Base-by-base conservation (phyloP, 2,797 vertebrate species). In the Leptodactylus fallax region DNA sequence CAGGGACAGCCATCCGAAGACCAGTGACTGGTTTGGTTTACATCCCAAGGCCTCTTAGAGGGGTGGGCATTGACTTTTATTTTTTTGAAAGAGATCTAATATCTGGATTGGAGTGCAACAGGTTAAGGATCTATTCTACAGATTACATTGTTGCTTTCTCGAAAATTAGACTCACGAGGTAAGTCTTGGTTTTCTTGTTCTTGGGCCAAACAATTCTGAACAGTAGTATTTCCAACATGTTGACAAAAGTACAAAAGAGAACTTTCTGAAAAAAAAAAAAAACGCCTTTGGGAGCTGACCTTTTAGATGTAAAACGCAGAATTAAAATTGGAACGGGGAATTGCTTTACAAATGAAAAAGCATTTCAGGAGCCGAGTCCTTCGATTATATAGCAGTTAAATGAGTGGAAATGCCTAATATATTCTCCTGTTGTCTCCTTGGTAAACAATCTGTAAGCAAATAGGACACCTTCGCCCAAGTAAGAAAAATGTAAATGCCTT, bases 381-480 rank as follows among this genome's bases (percentile, higher is more conserved):
- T 77, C n/a, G 72, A 78, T 78, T 78, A 53, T 49, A 60, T 61
- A 85, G 83, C 83, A 53, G 23, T 13, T 53, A 78, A 65, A 93
- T 91, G 92, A 83, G 81, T 72, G 17, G 55, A 83, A 72, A 56
- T 56, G 23, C 13, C 65, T 74, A 74, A 74, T 74, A 14, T 84
- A 74, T 74, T 74, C 69, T 72, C 25, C 10, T n/a, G 27, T 13
- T 60, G 69, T 16, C 69, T 58, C 17, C 51, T 60, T 60, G 55
- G 67, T 58, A 16, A 56, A 60, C 25, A 58, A 21, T 56, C 27
- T 74, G 25, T 36, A 74, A 58, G 17, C 53, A 45, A 47, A 74
- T 56, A 74, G 45, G 63, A 67, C 23, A 36, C 61, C 67, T 21
- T 19, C 8, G 10, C 25, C 16, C 56, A 61, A 80, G 19, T 61